Conservation (phyloP, 1,140 invertebrate genomes). For the Pygmarrhopalites habei region DNA sequence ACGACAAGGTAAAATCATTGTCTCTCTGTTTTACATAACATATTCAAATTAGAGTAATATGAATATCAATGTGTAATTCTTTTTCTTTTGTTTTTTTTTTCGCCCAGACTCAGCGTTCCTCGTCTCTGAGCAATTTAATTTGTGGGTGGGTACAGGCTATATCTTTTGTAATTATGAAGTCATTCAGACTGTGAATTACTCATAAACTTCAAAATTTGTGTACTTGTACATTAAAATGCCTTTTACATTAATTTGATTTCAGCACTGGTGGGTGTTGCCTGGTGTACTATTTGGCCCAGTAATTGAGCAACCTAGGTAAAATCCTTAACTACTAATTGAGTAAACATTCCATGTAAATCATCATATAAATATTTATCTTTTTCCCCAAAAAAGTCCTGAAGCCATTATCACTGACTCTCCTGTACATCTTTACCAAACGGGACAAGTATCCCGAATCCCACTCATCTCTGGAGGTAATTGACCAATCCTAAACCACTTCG, state of each 20-base stretch:
- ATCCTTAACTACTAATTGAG: no score
- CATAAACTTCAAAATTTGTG: not conserved
- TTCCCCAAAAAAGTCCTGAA: not conserved
- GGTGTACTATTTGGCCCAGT: conserved; percentile 25
- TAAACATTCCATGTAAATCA: no score
- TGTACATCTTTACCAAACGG: conserved; percentile 3
- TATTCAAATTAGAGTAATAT: no score
- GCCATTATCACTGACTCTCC: conserved; percentile 17
- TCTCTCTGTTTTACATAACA: no score
- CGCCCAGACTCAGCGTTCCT: conserved; percentile 8
- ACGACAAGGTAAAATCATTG: no score
- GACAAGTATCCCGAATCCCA: conserved; percentile 11
- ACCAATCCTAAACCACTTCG: no score
- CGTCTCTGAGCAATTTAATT: conserved; percentile 15
- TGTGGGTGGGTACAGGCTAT: conserved; percentile 1
- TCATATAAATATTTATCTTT: no score
- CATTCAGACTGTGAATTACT: no score
- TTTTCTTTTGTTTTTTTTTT: no score
- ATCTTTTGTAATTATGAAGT: no score
- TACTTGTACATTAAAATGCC: not conserved
- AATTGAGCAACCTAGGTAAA: conserved; percentile 6
- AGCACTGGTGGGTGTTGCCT: conserved; percentile 25
- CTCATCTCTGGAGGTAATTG: conserved; percentile 20
- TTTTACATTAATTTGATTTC: no score
- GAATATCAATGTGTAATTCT: no score